A percentile compares a stretch with the other conserved stretches of the same genome.
Evolutionary conservation across 2,113 vertebrate species (phyloP).

Genomic region (Mugil cephalus): DNA sequence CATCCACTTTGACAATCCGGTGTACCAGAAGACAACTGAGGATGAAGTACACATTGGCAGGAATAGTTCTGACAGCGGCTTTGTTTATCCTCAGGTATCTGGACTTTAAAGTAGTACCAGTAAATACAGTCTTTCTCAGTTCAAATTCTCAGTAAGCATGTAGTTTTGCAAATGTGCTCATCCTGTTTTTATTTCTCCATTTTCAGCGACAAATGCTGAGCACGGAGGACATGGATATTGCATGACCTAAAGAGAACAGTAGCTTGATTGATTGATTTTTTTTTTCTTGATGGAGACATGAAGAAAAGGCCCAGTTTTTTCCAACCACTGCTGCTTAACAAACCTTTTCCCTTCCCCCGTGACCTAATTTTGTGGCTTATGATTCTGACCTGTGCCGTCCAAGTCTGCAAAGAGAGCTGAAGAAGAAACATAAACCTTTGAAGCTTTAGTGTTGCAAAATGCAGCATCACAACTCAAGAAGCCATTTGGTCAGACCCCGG

Average conservation of each 20-base stretch:
- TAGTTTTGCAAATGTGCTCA: background rate
- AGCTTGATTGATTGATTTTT: slow-evolving; percentile 24
- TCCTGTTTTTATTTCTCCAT: slow-evolving; percentile 12
- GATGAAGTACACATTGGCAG: slow-evolving; percentile 90
- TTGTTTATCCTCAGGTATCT: slow-evolving; percentile 87
- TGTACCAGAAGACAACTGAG: slow-evolving; percentile 93
- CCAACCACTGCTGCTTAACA: slow-evolving; percentile 41
- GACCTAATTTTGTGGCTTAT: slow-evolving; percentile 58
- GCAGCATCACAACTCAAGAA: background rate
- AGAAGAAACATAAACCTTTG: slow-evolving; percentile 6
- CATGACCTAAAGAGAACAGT: slow-evolving; percentile 60
- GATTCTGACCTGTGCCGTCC: slow-evolving; percentile 65
- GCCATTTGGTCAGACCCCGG: slow-evolving; percentile 11
- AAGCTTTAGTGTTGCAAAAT: slow-evolving; percentile 16
- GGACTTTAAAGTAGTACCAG: background rate
- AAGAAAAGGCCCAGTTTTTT: slow-evolving; percentile 37
- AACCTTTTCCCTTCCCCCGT: background rate
- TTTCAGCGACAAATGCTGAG: slow-evolving; percentile 88
- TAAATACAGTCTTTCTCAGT: background rate
- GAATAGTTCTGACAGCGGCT: slow-evolving; percentile 87
- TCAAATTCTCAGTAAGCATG: too few relatives aligned
- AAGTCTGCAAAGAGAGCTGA: slow-evolving; percentile 23
- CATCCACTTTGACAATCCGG: slow-evolving; percentile 93
- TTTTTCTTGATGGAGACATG: slow-evolving; percentile 22
- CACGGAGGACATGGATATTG: slow-evolving; percentile 86